Base-by-base conservation (phyloP, 2,888 invertebrate species). In the Latheticus oryzae region DNA sequence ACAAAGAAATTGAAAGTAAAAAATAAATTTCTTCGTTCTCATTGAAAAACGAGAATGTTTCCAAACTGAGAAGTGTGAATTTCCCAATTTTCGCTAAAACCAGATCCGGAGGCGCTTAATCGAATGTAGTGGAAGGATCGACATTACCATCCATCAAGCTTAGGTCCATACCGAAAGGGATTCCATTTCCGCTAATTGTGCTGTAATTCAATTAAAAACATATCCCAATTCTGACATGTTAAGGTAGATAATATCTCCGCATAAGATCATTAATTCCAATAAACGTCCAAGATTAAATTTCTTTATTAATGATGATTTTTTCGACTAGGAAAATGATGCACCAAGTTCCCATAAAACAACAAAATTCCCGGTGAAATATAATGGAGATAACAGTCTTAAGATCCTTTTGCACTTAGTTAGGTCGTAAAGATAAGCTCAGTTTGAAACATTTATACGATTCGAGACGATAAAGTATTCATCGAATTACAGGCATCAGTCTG, bases 401-500 rank as follows among this genome's bases (percentile, higher is more conserved):
- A 68, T 68, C 66, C 71, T 68, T 72, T 73, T 69, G 72, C 73
- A 73, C 72, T 74, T 73, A 70, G 69, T 65, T 65, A 71, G 69
- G 63, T 63, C 66, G 69, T 69, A 65, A 69, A 70, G 74, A 75
- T 74, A 74, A 73, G 67, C 60, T 61, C 62, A 55, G 53, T 58
- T 60, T 67, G 68, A 66, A 66, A 67, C 69, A 71, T 71, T 71
- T 71, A 72, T 69, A 67, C 66, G 70, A 71, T 72, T 72, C 65
- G 61, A 59, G 67, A 66, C 72, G 73, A 73, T 73, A 72, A 73
- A 73, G 67, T 69, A 69, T 72, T 72, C 73, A 72, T 72, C 73
- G 73, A 71, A 72, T 72, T 72, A 72, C 72, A 65, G 67, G 58
- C 68, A 68, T 67, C 66, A 62, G 68, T 67, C 63, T 63, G 51